phyloP scores from a whole-genome alignment of 2,113 vertebrate genomes.

The Eulemur macaco region DNA sequence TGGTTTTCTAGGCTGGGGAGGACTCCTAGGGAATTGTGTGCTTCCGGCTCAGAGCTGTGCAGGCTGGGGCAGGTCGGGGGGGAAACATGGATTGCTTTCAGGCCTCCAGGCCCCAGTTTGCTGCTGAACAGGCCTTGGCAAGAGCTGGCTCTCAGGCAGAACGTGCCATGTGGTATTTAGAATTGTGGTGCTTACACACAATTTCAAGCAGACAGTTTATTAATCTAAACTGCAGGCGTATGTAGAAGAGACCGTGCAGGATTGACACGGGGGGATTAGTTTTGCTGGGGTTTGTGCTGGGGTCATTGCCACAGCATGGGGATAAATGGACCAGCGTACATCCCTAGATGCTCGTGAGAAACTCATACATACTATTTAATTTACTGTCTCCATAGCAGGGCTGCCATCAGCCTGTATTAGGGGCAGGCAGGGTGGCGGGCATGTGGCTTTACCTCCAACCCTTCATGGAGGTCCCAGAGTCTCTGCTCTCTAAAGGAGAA shows the following conservation, averaged over 20 bases:
- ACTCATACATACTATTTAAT: constrained; percentile 98
- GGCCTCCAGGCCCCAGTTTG: constrained; percentile 36
- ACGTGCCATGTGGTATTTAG: constrained; percentile 88
- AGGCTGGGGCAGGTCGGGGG: constrained; percentile 18
- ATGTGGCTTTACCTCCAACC: constrained; percentile 11
- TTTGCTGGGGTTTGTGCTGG: constrained; percentile 86
- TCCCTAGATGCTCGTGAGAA: constrained; percentile 85
- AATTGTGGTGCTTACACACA: constrained; percentile 88
- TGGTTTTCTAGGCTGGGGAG: constrained; percentile 67
- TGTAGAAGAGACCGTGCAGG: constrained; percentile 85
- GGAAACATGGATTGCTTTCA: constrained; percentile 50
- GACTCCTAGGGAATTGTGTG: constrained; percentile 68
- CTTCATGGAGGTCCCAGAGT: not conserved
- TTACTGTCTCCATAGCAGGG: constrained; percentile 93
- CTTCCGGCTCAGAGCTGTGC: constrained; percentile 46
- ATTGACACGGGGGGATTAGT: constrained; percentile 91
- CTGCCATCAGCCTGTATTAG: constrained; percentile 74
- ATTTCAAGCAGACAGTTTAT: constrained; percentile 90
- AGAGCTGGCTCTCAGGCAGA: constrained; percentile 81
- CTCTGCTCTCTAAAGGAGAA: not conserved
- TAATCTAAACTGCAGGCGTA: constrained; percentile 87
- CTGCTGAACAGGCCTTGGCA: constrained; percentile 70
- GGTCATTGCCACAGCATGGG: constrained; percentile 86
- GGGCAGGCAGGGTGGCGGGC: constrained; percentile 9
- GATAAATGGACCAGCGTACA: constrained; percentile 86